These are phyloP conservation scores for Chaetorhynchus papuensis DNA, from an alignment of 2,113 vertebrate species.

Conservation along the genomic window DNA sequence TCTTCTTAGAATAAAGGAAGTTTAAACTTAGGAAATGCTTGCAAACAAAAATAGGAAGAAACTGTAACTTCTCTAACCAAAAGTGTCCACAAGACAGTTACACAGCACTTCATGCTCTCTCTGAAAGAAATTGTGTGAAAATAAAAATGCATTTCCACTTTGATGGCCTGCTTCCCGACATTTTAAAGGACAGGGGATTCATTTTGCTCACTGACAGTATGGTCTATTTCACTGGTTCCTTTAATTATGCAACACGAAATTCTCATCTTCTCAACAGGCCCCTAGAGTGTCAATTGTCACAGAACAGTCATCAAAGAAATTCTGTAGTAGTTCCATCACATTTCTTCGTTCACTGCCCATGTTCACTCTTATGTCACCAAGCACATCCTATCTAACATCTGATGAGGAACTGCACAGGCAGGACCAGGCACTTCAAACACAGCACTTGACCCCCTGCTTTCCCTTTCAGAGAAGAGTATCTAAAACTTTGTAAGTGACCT, in stretches of 20 bases:
- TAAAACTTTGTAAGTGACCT: background rate
- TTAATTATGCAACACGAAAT: background rate
- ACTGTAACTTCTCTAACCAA: background rate
- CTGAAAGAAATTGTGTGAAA: background rate
- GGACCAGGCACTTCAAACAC: background rate
- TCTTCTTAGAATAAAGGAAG: constrained; percentile 6
- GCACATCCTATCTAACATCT: background rate
- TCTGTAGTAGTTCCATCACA: background rate
- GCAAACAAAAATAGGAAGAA: background rate
- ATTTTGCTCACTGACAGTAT: background rate
- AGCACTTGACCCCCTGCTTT: background rate
- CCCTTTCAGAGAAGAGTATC: background rate
- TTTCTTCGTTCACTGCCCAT: background rate
- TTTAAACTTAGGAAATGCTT: background rate
- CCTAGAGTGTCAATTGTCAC: background rate
- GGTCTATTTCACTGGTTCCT: background rate
- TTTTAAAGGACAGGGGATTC: background rate
- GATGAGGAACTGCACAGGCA: background rate
- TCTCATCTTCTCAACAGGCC: background rate
- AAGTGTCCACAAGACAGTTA: background rate
- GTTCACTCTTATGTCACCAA: background rate
- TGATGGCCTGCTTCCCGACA: background rate
- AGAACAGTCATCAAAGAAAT: background rate
- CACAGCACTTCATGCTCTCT: background rate
- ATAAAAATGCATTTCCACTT: background rate